Base-by-base conservation (phyloP, 2,797 vertebrate species). In the Gallinago nigripennis region DNA sequence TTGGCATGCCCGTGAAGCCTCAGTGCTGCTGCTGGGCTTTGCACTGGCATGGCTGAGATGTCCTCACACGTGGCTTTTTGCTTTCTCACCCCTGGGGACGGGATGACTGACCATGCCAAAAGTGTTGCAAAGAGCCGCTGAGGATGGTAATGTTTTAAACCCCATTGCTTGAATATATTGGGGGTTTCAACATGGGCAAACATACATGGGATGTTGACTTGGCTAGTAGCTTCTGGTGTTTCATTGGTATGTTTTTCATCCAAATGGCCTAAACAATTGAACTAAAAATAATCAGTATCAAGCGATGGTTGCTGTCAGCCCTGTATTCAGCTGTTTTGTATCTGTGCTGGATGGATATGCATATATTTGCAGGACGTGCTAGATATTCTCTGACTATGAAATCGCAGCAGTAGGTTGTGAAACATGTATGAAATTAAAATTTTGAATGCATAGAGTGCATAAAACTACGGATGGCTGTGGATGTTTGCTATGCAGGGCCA, bases 381-480 rank as follows among this genome's bases (percentile, higher is more conserved):
- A 14, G 28, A 68, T 89, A 89, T 43, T 89, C 88, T 80, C 91
- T 73, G 77, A 79, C 85, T 80, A 82, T 94, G 91, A 94, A 94
- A 93, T 96, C 0, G 3, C 69, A 58, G 88, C 78, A 72, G 93
- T 28, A 87, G 88, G 45, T 95, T 92, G 88, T 85, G 86, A 96
- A 97, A 85, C 80, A 84, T 58, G 93, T 95, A 96, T 95, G 92
- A 96, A 96, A 96, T 95, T 70, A 87, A 88, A 81, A 95, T 95
- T 96, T 93, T 68, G 86, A 89, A 88, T 96, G 93, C 88, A 95
- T 56, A 81, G 71, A 92, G 57, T 61, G 57, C 92, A 95, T 94
- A 80, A 88, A 94, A 92, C 77, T 82, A 66, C 2, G 24, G 82
- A 84, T 69, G 41, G 69, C 70, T 94, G 79, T 54, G 66, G 84